Evolutionary conservation across 2,888 invertebrate species (phyloP), one percentile per base, ranked within the genome.

Genomic region (Lepidonotus clava): DNA sequence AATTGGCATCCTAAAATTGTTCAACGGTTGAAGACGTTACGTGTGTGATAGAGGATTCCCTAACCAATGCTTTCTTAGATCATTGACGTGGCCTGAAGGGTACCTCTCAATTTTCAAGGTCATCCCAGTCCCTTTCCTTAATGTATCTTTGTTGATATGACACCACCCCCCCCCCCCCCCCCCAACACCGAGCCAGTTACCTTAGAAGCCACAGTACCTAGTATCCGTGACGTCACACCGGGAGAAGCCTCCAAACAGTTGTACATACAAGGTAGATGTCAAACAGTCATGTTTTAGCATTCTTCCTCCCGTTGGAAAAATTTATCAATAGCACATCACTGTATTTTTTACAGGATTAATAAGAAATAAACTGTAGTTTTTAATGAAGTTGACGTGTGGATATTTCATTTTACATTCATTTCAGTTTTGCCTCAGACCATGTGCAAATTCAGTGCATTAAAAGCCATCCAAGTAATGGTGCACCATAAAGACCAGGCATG

Each of bases 261-360:
- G 71, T 71, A 71, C 71, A 71, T 34, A 38, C 34, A 71, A 0
- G 36, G 71, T 71, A 71, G 71, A 71, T 71, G 71, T 71, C 38
- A 71, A 46, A 24, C 34, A n/a, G 14, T 80, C 21, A 41, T 32
- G 51, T 41, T 80, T 80, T 41, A 80, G 80, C 80, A 28, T 41
- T 80, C 80, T 80, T 46, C 41, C 71, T 71, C 34, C 80, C 11
- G 24, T 80, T 80, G 80, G 80, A 80, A 76, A 51, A 51, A 80
- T 24, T 24, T 51, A 51, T n/a, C 24, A 80, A 28, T 80, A 76
- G 76, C 80, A 80, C 80, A 80, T 24, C 28, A 80, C 46, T 46
- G 80, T 80, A 80, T 80, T 80, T 71, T 80, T 46, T 80, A 80
- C 80, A 46, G 0, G 51, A 80, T 46, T 41, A 46, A 71, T 36